Percentiles rank a stretch among this genome's conserved stretches.
These are phyloP conservation scores for Propithecus perrieri DNA, from an alignment of 2,797 vertebrate genomes.

Conservation along the genomic window DNA sequence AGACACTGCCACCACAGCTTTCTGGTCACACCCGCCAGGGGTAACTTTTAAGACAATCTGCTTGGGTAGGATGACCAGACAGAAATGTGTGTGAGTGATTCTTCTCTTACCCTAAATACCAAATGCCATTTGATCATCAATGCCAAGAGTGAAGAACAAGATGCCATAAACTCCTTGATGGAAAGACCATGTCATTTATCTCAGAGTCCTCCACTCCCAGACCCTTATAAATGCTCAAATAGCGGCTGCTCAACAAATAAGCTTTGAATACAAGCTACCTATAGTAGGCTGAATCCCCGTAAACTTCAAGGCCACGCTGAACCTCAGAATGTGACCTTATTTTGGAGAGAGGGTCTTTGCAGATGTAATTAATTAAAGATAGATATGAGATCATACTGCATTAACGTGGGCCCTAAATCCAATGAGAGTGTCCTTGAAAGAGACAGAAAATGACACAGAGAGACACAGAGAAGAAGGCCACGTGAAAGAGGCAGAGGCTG, in stretches of 20 bases:
- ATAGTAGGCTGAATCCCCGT: not conserved
- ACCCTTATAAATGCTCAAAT: not conserved
- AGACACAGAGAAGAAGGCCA: not conserved
- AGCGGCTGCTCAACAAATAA: not conserved
- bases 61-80: not conserved
- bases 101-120: not conserved
- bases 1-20: not conserved
- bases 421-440: not conserved
- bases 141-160: not conserved
- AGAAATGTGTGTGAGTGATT: not conserved
- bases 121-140: not conserved
- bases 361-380: not conserved
- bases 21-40: not conserved
- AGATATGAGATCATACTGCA: not conserved
- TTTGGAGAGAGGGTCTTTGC: not conserved
- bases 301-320: not conserved
- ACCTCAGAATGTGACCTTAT: not conserved
- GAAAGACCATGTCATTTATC: not conserved
- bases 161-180: not conserved
- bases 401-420: not conserved
- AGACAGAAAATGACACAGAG: not conserved
- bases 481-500: not conserved
- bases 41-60: not conserved
- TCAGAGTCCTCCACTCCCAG: not conserved
- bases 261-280: not conserved